Evolutionary conservation across 1,140 invertebrate species (phyloP), one percentile per base, ranked within the genome.

Genomic region (Panagrolaimus sp.): DNA sequence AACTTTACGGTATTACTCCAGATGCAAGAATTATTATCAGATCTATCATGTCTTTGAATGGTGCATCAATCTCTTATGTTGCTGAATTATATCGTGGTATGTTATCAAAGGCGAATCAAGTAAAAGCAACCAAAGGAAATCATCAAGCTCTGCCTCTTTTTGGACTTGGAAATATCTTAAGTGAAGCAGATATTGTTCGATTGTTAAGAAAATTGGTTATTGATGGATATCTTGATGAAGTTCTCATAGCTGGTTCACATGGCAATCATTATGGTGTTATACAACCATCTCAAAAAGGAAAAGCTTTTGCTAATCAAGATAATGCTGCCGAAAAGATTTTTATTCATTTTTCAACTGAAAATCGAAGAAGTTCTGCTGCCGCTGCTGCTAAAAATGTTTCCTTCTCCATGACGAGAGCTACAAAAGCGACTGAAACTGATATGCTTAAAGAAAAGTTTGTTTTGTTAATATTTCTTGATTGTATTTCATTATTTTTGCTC

Each of bases 41-140:
- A 52, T 52, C n/a, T 24, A 24, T 52, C 48, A 24, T n/a, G 26
- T 21, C 17, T 24, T 21, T 52, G 48, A n/a, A 52, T 8, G 26
- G 26, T 12, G 48, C 26, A 4, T 52, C n/a, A n/a, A 52, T 52
- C 28, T 26, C 52, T 28, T 58, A 58, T 21, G 52, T 58, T 21
- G 14, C 52, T 21, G 52, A 58, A 28, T 28, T 58, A 12, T 58
- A 58, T 58, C 52, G 52, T 21, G 52, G 52, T 28, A n/a, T 58
- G 3, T 12, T 58, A 21, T 26, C 21, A 14, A 28, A 28, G 21
- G 17, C 14, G 17, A 58, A 58, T 26, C 52, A 21, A 28, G 52
- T n/a, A 21, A 58, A 58, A 14, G 15, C 17, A 12, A 58, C 14
- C n/a, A 14, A 58, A 12, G 14, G 14, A 12, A 58, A 58, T 28